Evolutionary conservation across 2,888 invertebrate genomes (phyloP), one percentile per base, ranked within the genome.

Genomic region (Eudemis profundana): DNA sequence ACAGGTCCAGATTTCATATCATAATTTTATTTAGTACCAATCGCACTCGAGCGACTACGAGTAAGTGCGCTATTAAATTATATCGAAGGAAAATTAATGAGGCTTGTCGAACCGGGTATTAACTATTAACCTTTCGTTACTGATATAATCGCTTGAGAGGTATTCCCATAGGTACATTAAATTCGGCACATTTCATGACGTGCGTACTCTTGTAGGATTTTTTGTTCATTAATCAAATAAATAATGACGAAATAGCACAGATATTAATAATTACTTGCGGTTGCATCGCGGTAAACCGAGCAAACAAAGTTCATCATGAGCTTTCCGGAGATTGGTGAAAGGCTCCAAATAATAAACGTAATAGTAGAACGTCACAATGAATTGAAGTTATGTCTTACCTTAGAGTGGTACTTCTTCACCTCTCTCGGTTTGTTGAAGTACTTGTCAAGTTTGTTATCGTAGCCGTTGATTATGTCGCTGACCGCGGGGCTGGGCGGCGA

Each of bases 361-460:
- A 54, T 44, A 36, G 14, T 36, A 12, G 47, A 23, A 49, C 12
- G 19, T 59, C 50, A 61, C 15, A 66, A 53, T 69, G 36, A 66
- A 83, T 81, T 85, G 78, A 86, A 80, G 75, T 78, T 76, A 70
- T 82, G 85, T 68, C 81, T 82, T 86, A 90, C 90, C 86, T 90
- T 90, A 51, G 82, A 78, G 38, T 82, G 66, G 66, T 86, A 89
- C 50, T 83, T 77, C 69, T 87, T 89, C 66, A 81, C 72, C 63
- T 90, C 88, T 68, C 82, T 83, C 7, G 89, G 89, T 60, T 86
- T 89, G 27, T 85, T 68, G 73, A 92, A 92, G 72, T 92, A 92
- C 73, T 90, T 90, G 66, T 91, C 89, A 4, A 90, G 75, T 70
- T 92, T 91, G 15, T 84, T 79, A 53, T 90, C 89, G 71, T 86